Base-by-base conservation (phyloP, 2,888 invertebrate species). In the Ernsta delagoae region DNA sequence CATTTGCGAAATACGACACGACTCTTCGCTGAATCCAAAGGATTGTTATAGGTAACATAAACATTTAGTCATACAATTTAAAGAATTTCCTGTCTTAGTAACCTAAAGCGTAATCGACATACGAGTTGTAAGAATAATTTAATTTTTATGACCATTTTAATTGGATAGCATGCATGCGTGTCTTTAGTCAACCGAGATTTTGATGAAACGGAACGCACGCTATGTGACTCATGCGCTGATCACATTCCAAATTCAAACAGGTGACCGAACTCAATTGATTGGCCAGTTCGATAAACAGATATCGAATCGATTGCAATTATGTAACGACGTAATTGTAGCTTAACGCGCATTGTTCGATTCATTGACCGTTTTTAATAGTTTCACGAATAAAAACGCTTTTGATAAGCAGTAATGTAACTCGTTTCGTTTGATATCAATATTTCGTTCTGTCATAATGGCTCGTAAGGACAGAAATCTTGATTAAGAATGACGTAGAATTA, bases 241-340 rank as follows among this genome's bases (percentile, higher is more conserved):
- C 79, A 77, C 79, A 83, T 82, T 81, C 82, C 78, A 74, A 78
- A 77, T 79, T 78, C 72, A 78, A 81, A 78, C 83, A 83, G 81
- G 80, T 84, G 82, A 81, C 59, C 62, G 62, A 70, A 70, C 65
- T 65, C 54, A 67, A 63, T 64, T 36, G 65, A 71, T 71, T 68
- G 57, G 56, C 57, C 48, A 62, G 48, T 48, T 56, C 57, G 68
- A 68, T 68, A 68, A 62, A 62, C 57, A 50, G 62, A 68, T 68
- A 62, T 57, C 41, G 50, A 68, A 68, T 68, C 36, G 1, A 36
- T 3, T 36, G 36, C 36, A 36, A 36, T 36, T 36, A 36, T 48
- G 62, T 39, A 57, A 54, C 12, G 31, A 54, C 12, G 31, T 43
- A 60, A 60, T 48, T 39, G 36, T 48, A 41, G 61, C 12, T 48